Conservation (phyloP, 2,888 invertebrate genomes). For the Argyresthia albistria region DNA sequence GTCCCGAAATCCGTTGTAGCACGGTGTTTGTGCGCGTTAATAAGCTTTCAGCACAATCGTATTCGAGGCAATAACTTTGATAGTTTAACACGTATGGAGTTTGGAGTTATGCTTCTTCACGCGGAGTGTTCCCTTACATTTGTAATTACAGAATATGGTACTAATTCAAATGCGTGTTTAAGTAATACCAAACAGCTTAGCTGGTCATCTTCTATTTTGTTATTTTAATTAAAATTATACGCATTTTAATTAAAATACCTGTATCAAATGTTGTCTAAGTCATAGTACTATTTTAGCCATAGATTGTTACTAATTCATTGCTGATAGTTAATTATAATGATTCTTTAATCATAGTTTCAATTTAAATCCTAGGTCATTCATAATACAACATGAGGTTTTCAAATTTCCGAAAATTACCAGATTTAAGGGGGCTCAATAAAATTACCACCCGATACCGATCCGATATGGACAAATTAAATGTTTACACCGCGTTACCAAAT, state of each 20-base stretch:
- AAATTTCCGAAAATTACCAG: background rate
- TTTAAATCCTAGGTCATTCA: too few relatives aligned
- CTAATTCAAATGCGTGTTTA: too few relatives aligned
- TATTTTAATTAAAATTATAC: too few relatives aligned
- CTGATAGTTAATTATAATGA: too few relatives aligned
- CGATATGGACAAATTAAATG: constrained; percentile 42
- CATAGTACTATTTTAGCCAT: too few relatives aligned
- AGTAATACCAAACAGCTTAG: too few relatives aligned
- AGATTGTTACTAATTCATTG: too few relatives aligned
- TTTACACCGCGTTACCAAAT: constrained; percentile 36
- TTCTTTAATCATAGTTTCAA: too few relatives aligned
- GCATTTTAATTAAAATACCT: too few relatives aligned
- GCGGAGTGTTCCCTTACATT: background rate
- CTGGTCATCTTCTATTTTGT: too few relatives aligned
- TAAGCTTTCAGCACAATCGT: constrained; percentile 66
- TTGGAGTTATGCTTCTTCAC: background rate
- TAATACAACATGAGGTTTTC: background rate
- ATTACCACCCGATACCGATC: constrained; percentile 27
- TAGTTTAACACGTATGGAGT: constrained; percentile 1
- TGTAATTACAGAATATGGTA: too few relatives aligned
- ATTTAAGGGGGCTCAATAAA: background rate
- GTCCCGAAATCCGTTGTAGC: constrained; percentile 50
- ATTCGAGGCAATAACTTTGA: constrained; percentile 16
- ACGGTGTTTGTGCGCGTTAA: constrained; percentile 61
- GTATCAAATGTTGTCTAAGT: too few relatives aligned